Evolutionary conservation across 2,797 vertebrate genomes (phyloP).

Genomic region (Acipenser transmontanus): DNA sequence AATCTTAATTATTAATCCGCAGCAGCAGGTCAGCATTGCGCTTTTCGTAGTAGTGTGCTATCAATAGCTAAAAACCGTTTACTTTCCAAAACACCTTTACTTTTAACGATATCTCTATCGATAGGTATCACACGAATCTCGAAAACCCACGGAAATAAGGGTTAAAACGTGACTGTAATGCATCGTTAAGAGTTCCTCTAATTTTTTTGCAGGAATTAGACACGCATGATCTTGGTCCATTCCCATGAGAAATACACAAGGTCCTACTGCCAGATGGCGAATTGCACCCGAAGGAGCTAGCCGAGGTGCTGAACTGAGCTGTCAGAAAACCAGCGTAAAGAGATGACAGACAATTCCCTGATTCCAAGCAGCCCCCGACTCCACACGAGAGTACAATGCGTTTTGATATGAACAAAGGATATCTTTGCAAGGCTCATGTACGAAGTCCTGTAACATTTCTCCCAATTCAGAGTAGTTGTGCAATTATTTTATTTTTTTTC

Average conservation of each 20-base stretch:
- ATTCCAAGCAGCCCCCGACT: no score
- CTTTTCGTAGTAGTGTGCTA: not conserved
- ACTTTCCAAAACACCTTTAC: no score
- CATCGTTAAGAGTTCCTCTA: conserved; percentile 2
- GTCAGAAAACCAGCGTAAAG: no score
- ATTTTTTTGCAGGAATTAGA: not conserved
- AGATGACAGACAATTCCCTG: no score
- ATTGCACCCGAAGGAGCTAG: conserved; percentile 43
- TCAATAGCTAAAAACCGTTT: no score
- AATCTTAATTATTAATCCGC: not conserved
- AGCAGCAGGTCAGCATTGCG: not conserved
- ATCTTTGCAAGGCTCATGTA: no score
- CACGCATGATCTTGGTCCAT: conserved; percentile 1
- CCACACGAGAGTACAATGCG: no score
- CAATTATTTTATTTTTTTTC: no score
- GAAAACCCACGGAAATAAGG: not conserved
- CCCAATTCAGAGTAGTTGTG: no score
- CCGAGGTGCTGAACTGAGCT: conserved; percentile 58
- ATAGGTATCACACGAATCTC: not conserved
- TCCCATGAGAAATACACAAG: conserved; percentile 9
- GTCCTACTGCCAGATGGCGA: conserved; percentile 14
- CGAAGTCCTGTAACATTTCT: no score
- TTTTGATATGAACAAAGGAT: no score
- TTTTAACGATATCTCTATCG: no score
- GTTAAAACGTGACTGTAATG: not conserved